A percentile compares a stretch with the other conserved stretches of the same genome.
Conservation (phyloP, 2,797 vertebrate genomes). For the Mareca strepera region DNA sequence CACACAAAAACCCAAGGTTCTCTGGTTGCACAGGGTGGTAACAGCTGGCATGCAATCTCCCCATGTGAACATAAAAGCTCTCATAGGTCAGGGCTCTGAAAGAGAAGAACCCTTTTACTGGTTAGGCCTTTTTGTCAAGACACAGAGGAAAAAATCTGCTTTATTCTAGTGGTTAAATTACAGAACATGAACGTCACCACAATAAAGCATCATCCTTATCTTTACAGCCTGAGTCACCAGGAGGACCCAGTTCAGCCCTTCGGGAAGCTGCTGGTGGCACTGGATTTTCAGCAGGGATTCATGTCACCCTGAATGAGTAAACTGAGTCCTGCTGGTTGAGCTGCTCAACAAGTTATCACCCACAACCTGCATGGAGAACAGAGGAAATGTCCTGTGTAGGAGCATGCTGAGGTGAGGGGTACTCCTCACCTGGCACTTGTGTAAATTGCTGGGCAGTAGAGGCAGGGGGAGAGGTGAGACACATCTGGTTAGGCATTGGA, state of each 20-base stretch:
- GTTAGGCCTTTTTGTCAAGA: neutral
- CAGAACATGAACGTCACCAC: neutral
- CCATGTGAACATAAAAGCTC: neutral
- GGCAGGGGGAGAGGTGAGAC: neutral
- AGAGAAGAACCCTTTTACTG: neutral
- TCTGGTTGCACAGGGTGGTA: neutral
- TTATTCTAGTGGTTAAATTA: neutral
- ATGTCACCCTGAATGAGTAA: neutral
- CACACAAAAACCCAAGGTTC: neutral
- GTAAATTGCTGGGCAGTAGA: neutral
- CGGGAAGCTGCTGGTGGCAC: neutral
- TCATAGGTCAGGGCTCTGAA: neutral
- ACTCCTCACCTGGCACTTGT: neutral
- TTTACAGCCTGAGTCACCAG: neutral
- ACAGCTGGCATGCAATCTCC: neutral
- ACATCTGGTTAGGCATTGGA: no score
- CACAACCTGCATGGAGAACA: neutral
- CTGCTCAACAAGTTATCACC: neutral
- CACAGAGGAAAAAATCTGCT: neutral
- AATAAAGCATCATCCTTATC: neutral
- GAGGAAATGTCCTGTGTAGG: neutral
- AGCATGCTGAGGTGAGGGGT: neutral
- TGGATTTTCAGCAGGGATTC: neutral
- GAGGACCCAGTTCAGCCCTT: neutral
- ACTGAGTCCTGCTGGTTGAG: neutral